A percentile compares a stretch with the other conserved stretches of the same genome.
These are phyloP conservation scores for Neria commutata DNA, from an alignment of 2,888 invertebrate species.

Conservation along the genomic window DNA sequence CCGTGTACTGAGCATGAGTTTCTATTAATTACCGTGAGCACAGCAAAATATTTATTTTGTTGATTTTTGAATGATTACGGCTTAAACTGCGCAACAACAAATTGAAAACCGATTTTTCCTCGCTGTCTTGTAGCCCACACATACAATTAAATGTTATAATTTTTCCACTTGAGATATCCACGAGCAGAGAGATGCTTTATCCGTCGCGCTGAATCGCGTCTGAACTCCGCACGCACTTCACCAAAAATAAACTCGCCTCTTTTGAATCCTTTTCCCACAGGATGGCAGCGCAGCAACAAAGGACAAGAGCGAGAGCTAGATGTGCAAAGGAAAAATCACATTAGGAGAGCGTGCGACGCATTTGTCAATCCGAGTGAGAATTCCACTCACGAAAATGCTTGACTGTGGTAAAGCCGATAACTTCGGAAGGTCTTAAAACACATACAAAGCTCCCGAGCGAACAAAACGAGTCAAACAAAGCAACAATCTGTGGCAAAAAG, in stretches of 20 bases:
- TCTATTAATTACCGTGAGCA: neutral
- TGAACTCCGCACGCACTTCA: neutral
- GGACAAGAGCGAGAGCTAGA: neutral
- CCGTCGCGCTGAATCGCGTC: neutral
- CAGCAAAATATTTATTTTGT: neutral
- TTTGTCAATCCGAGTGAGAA: too few relatives aligned
- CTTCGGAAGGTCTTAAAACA: too few relatives aligned
- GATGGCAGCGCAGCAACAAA: neutral
- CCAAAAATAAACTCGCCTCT: neutral
- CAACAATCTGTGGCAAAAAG: constrained; percentile 1
- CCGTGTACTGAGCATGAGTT: neutral
- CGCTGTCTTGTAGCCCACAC: too few relatives aligned
- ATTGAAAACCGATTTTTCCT: neutral
- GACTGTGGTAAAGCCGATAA: neutral
- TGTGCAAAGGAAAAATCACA: neutral
- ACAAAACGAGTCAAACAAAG: neutral
- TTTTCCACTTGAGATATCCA: too few relatives aligned
- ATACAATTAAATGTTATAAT: too few relatives aligned
- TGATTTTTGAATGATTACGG: too few relatives aligned
- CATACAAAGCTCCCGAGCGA: too few relatives aligned
- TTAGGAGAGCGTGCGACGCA: neutral
- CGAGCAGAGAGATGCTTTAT: neutral
- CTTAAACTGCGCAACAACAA: neutral
- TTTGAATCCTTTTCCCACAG: neutral
- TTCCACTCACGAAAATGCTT: constrained; percentile 1